Base-by-base conservation (phyloP, 2,888 invertebrate genomes). In the Hyppa rectilinea region DNA sequence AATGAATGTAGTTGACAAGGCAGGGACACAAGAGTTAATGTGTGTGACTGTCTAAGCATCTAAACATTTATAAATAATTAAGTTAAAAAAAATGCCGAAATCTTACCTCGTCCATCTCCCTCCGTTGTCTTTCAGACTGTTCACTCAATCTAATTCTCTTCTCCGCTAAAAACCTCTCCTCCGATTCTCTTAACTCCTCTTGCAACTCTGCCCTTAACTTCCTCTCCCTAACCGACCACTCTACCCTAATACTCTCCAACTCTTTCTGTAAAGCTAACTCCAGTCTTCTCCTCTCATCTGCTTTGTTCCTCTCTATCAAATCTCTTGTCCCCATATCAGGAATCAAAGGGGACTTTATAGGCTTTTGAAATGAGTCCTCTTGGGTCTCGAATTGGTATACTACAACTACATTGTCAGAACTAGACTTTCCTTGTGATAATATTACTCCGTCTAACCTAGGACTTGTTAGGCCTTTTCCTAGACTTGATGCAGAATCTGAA, bases 221-320 rank as follows among this genome's bases (percentile, higher is more conserved):
- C 92, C 89, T 97, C 84, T 92, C 97, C 91, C 87, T 96, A 71
- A 94, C 94, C 74, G 96, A 95, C 85, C 97, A 95, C 63, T 97
- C 97, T 77, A 96, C 95, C 83, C 96, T 96, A 60, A 97, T 91
- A 79, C 91, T 87, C 82, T 96, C 95, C 78, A 97, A 91, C 88
- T 96, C 96, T 69, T 95, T 96, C 86, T 96, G 93, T 76, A 95
- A 82, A 47, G 92, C 88, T 65, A 95, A 85, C 82, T 96, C 95
- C 61, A 95, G 75, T 87, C 95, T 90, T 87, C 93, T 93, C 65
- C 90, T 92, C 78, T 94, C 94, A 78, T 95, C 95, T 67, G 88
- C 91, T 78, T 94, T 95, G 66, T 91, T 94, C 47, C 95, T 92
- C 49, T 95, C 95, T 26, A 94, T 89, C 86, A 95, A 89, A 81